phyloP scores from a whole-genome alignment of 2,888 invertebrate species.

The Vandiemenella viatica region DNA sequence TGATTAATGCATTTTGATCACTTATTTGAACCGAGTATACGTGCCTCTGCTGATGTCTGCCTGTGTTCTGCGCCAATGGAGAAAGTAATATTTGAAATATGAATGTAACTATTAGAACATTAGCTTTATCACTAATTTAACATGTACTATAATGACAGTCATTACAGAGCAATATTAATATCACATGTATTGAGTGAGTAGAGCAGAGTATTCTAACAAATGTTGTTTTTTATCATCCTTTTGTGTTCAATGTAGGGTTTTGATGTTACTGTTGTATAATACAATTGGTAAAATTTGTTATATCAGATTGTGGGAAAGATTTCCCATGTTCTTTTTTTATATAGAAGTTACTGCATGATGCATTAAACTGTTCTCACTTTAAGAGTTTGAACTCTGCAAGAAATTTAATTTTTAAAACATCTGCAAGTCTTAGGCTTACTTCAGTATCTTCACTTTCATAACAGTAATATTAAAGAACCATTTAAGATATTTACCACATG shows the following conservation, averaged over 20 bases:
- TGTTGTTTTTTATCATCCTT: conserved; percentile 10
- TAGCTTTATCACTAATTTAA: conserved; percentile 10
- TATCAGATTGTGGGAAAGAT: too few relatives aligned
- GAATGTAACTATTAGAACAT: conserved; percentile 9
- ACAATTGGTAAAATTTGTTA: neutral
- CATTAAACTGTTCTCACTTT: too few relatives aligned
- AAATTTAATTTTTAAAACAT: neutral
- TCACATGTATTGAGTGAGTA: conserved; percentile 9
- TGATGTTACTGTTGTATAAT: conserved; percentile 1
- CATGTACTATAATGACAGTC: conserved; percentile 10
- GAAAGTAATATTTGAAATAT: conserved; percentile 6
- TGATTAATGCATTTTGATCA: conserved; percentile 17
- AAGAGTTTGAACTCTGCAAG: too few relatives aligned
- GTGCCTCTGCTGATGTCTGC: conserved; percentile 5
- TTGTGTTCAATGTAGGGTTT: neutral
- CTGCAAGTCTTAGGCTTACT: neutral
- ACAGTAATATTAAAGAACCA: conserved; percentile 1
- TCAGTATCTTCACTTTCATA: neutral
- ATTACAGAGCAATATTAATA: conserved; percentile 10
- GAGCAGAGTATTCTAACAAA: conserved; percentile 11
- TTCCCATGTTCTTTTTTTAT: neutral
- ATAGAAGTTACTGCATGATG: neutral
- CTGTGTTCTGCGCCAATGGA: conserved; percentile 7
- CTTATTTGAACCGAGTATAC: conserved; percentile 4
- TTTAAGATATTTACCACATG: conserved; percentile 7